Conservation (phyloP, 2,888 invertebrate genomes). For the Chironomus tentans region DNA sequence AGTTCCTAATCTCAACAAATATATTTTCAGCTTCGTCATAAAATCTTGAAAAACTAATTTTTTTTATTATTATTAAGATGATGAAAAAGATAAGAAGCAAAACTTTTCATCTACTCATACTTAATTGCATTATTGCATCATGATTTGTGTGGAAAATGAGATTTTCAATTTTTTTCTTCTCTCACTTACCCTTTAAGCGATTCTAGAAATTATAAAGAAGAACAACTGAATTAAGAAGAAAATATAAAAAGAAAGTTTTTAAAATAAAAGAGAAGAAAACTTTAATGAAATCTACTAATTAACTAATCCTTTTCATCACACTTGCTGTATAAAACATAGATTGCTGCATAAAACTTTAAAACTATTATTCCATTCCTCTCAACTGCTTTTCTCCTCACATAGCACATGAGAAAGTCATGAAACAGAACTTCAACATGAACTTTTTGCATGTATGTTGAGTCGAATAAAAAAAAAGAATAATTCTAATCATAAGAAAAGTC, state of each 20-base stretch:
- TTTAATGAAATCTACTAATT: conserved; percentile 10
- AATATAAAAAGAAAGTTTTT: background rate
- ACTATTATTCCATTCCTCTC: too few species aligned
- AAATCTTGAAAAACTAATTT: background rate
- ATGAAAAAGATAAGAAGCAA: background rate
- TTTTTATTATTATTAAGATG: background rate
- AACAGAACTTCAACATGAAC: background rate
- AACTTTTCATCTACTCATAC: background rate
- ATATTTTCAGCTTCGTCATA: background rate
- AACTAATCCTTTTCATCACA: conserved; percentile 6
- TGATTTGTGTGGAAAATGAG: background rate
- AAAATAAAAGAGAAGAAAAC: background rate
- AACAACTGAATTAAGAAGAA: background rate
- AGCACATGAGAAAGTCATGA: background rate
- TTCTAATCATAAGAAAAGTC: conserved; percentile 1
- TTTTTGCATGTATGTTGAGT: background rate
- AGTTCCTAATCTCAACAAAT: too few species aligned
- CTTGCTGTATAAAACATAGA: background rate
- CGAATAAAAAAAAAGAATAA: background rate
- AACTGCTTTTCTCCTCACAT: too few species aligned
- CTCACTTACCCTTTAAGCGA: background rate
- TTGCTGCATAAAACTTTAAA: too few species aligned
- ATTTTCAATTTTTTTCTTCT: background rate
- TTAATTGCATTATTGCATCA: background rate
- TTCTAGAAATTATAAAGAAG: too few species aligned